Conservation (phyloP, 2,888 invertebrate genomes). For the Acholoe squamosa region DNA sequence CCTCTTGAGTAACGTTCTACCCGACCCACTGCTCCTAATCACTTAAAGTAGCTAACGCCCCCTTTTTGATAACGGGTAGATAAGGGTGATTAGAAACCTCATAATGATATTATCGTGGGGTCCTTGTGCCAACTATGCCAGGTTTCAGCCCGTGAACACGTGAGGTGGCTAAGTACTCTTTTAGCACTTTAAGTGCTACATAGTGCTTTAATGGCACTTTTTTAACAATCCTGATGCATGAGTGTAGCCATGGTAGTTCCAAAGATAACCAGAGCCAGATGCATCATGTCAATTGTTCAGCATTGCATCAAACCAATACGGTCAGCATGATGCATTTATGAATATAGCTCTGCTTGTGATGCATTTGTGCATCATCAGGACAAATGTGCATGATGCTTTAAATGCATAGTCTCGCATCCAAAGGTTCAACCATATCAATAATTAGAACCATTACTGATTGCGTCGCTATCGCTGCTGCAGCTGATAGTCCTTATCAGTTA, state of each 20-base stretch:
- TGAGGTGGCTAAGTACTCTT: slow-evolving; percentile 24
- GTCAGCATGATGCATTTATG: too few species aligned
- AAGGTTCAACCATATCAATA: slow-evolving; percentile 38
- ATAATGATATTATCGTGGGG: slow-evolving; percentile 27
- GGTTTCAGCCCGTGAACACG: neutral
- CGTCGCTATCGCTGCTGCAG: neutral
- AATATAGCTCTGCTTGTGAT: too few species aligned
- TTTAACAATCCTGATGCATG: too few species aligned
- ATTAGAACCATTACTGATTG: slow-evolving; percentile 41
- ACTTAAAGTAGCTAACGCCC: slow-evolving; percentile 37
- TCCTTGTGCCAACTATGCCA: neutral
- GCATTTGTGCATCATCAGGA: too few species aligned
- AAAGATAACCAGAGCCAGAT: too few species aligned
- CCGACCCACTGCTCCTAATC: neutral
- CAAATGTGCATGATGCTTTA: too few species aligned
- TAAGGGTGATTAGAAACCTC: slow-evolving; percentile 34
- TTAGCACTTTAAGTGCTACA: too few species aligned
- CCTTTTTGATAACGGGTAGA: neutral
- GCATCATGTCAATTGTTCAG: too few species aligned
- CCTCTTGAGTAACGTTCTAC: slow-evolving; percentile 28
- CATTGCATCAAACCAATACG: too few species aligned
- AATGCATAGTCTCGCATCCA: too few species aligned
- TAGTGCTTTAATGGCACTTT: too few species aligned
- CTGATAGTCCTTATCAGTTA: neutral
- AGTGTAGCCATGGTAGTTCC: too few species aligned